These are phyloP conservation scores for Platyura marginata DNA, from an alignment of 1,140 invertebrate genomes.

Conservation along the genomic window DNA sequence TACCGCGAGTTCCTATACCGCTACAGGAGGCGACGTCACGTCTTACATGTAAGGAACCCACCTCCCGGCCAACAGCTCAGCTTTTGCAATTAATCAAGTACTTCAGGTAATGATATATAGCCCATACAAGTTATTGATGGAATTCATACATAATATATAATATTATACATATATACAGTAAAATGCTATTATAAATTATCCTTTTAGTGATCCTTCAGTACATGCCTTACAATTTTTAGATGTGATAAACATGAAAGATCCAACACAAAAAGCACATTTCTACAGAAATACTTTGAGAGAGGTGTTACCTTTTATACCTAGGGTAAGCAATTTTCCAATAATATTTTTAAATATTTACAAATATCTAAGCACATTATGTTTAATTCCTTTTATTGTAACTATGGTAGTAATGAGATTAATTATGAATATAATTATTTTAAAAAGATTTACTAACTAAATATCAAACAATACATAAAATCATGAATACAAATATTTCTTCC, in stretches of 20 bases:
- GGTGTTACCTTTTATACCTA: slow-evolving; percentile 70
- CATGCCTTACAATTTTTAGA: slow-evolving; percentile 82
- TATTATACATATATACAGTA: neutral
- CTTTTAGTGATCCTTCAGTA: slow-evolving; percentile 61
- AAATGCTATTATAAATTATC: slow-evolving; percentile 6
- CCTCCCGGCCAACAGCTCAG: slow-evolving; percentile 69
- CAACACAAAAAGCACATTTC: slow-evolving; percentile 72
- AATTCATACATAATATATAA: too few species aligned
- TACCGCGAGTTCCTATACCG: slow-evolving; percentile 58
- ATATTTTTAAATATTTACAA: slow-evolving; percentile 1
- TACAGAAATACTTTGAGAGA: slow-evolving; percentile 73
- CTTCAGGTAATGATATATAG: slow-evolving; percentile 50
- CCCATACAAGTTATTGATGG: too few species aligned
- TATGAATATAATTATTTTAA: neutral
- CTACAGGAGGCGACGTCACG: slow-evolving; percentile 75
- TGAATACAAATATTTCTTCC: too few species aligned
- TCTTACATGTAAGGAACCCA: slow-evolving; percentile 60
- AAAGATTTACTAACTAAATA: too few species aligned
- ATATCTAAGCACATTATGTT: too few species aligned
- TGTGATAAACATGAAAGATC: slow-evolving; percentile 81
- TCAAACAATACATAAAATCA: too few species aligned
- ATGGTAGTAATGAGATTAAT: neutral
- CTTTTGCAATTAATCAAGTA: slow-evolving; percentile 70
- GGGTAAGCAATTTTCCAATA: slow-evolving; percentile 37
- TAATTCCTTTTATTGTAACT: too few species aligned